Evolutionary conservation across 2,888 invertebrate genomes (phyloP), one percentile per base, ranked within the genome.

Genomic region (Mactromeris polynyma): DNA sequence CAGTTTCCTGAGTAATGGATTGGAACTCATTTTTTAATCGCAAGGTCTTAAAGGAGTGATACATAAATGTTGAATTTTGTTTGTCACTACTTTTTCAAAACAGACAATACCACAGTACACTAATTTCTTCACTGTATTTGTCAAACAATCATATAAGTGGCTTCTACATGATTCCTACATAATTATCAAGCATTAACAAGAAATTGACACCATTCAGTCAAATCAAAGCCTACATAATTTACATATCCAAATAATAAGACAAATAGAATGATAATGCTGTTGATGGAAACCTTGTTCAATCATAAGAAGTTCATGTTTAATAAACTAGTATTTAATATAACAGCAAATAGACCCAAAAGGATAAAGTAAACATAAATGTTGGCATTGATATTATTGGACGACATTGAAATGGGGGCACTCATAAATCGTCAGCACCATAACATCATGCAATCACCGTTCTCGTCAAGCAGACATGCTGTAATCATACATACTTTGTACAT

Each of bases 161-260:
- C 73, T 36, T 73, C 33, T 73, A 73, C 73, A 11, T 73, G 36
- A 33, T 33, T 36, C 36, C 73, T 73, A 73, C 33, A 73, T 73
- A 73, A 73, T 64, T 36, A 73, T 33, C 33, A 17, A 73, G 19
- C 17, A 73, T 73, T 73, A 33, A 21, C 17, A 73, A 26, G 36
- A 73, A 19, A 36, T 73, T 1, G 19, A 33, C n/a, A 73, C 73
- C 36, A 33, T 73, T 73, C 17, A 36, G 19, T 73, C 19, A 73
- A 73, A 21, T 2, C 4, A 36, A 33, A 73, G 33, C n/a, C 73
- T 26, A 73, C 73, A 73, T 73, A 33, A 73, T 73, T 73, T 73
- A 73, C 73, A 73, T 73, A 36, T 17, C 33, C 73, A 73, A 73
- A 73, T 73, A 73, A 17, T 33, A 73, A 6, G 73, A 73, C 73